Conservation (phyloP, 1,140 invertebrate genomes). For the Asobara japonica region DNA sequence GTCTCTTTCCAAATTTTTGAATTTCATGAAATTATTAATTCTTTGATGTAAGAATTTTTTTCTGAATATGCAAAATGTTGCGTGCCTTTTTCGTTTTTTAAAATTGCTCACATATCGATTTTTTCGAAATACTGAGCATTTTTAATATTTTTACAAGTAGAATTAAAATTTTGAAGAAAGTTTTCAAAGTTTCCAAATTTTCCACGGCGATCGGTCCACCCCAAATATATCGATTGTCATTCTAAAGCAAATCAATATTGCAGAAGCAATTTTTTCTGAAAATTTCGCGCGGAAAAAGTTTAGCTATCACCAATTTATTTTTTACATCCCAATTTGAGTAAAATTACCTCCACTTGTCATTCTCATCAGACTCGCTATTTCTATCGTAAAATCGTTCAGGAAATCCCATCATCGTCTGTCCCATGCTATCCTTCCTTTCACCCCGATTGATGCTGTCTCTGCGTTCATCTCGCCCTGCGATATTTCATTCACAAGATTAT, state of each 20-base stretch:
- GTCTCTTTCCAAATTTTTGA: neutral
- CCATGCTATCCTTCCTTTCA: constrained; percentile 61
- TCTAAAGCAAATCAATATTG: no score
- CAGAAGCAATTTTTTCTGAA: no score
- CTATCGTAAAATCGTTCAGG: constrained; percentile 57
- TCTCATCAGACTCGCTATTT: constrained; percentile 65
- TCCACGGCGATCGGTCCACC: no score
- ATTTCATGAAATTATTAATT: no score
- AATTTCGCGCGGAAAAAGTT: no score
- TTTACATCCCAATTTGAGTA: neutral
- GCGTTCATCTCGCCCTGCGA: constrained; percentile 61
- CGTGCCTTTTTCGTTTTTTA: no score
- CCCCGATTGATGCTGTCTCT: constrained; percentile 59
- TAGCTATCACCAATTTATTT: neutral
- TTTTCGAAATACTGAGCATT: no score
- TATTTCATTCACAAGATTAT: constrained; percentile 33
- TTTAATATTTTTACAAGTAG: neutral
- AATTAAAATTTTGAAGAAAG: no score
- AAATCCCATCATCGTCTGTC: constrained; percentile 55
- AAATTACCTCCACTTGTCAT: constrained; percentile 65
- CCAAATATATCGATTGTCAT: no score
- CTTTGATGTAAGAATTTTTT: no score
- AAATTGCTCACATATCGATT: neutral
- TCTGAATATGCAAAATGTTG: no score
- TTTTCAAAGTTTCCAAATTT: no score